Evolutionary conservation across 2,888 invertebrate species (phyloP).

Genomic region (Pseudolycoriella hygida): DNA sequence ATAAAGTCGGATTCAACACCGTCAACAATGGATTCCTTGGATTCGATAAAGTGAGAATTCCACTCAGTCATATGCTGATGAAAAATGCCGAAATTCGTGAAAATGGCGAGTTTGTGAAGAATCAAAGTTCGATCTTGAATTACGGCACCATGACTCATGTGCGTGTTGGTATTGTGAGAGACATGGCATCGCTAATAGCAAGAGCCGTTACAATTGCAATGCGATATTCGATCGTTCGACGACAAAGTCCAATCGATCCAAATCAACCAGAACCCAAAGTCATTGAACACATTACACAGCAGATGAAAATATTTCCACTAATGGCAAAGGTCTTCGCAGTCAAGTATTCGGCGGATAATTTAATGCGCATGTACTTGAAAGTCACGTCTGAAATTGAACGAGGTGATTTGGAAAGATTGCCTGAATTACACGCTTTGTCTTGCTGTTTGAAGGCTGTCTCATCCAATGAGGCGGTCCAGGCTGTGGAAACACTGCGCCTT

Average conservation of each 20-base stretch:
- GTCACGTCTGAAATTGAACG: neutral
- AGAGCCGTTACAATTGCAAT: slow-evolving; percentile 73
- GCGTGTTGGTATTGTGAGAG: slow-evolving; percentile 56
- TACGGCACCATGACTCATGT: slow-evolving; percentile 84
- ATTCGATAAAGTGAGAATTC: slow-evolving; percentile 64
- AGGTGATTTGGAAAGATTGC: neutral
- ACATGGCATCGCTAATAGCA: slow-evolving; percentile 50
- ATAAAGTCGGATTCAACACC: slow-evolving; percentile 71
- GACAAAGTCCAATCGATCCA: slow-evolving; percentile 72
- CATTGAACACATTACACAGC: neutral
- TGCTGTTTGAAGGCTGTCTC: slow-evolving; percentile 7
- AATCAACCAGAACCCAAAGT: slow-evolving; percentile 20
- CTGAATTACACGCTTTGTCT: slow-evolving; percentile 6
- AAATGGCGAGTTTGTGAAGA: slow-evolving; percentile 63
- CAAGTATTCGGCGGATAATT: neutral
- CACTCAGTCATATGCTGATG: slow-evolving; percentile 71
- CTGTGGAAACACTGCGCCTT: slow-evolving; percentile 4
- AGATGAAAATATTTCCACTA: neutral
- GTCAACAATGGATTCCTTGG: slow-evolving; percentile 79
- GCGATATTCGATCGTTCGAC: slow-evolving; percentile 75
- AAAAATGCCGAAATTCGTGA: slow-evolving; percentile 61
- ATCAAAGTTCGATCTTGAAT: slow-evolving; percentile 60
- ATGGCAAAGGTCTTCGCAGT: neutral
- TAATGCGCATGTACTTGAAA: neutral
- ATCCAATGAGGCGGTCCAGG: slow-evolving; percentile 2